Evolutionary conservation across 1,140 invertebrate genomes (phyloP).

Genomic region (Macrostomum lignano): DNA sequence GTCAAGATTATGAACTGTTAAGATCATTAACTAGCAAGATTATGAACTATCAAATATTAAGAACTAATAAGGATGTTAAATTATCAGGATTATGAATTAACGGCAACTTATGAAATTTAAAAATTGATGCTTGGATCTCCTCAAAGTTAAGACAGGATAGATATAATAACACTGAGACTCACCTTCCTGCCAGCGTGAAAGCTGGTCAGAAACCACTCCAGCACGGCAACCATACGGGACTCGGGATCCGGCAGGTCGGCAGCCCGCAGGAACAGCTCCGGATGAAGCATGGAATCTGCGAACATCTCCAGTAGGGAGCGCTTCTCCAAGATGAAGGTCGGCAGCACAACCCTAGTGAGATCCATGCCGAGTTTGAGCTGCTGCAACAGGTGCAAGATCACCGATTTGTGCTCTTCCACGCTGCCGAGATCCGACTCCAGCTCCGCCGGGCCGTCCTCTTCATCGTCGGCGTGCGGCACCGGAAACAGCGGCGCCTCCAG

Average conservation of each 20-base stretch:
- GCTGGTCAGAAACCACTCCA: conserved; percentile 30
- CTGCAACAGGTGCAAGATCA: conserved; percentile 32
- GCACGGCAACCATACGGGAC: conserved; percentile 26
- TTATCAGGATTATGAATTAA: neutral
- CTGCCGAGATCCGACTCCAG: too few species aligned
- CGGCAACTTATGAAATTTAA: too few species aligned
- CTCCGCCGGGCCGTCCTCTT: too few species aligned
- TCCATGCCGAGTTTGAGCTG: conserved; percentile 35
- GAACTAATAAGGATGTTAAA: neutral
- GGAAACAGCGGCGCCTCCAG: too few species aligned
- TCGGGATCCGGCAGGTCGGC: conserved; percentile 17
- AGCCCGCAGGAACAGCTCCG: conserved; percentile 18
- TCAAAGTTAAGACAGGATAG: too few species aligned
- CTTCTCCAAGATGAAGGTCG: conserved; percentile 33
- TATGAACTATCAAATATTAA: too few species aligned
- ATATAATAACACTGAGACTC: conserved; percentile 8
- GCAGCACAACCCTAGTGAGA: conserved; percentile 31
- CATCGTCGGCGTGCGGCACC: too few species aligned
- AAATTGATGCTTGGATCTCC: too few species aligned
- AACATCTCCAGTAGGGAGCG: conserved; percentile 33
- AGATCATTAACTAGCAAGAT: too few species aligned
- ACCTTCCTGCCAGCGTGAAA: conserved; percentile 31
- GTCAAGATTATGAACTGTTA: too few species aligned
- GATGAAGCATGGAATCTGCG: conserved; percentile 33
- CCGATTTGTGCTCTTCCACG: conserved; percentile 32